A percentile compares a stretch with the other conserved stretches of the same genome.
Conservation (phyloP, 2,113 vertebrate species). For the Cyanistes caeruleus region DNA sequence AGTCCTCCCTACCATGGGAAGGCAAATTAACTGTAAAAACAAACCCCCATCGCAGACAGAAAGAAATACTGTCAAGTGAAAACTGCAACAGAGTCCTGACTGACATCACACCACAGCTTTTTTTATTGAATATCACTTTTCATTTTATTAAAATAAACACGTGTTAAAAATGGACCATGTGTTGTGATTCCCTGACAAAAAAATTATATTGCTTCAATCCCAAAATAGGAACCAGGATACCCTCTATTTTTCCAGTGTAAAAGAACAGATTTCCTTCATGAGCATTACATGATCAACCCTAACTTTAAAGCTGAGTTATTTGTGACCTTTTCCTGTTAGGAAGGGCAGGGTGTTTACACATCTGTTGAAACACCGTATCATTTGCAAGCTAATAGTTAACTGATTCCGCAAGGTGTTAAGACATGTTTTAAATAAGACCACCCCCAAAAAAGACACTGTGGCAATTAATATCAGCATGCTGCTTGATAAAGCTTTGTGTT, state of each 20-base stretch:
- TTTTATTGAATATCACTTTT: neutral
- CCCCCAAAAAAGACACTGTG: neutral
- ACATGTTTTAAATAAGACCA: neutral
- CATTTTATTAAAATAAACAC: conserved; percentile 34
- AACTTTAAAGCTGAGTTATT: conserved; percentile 22
- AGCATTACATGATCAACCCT: neutral
- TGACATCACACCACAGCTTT: neutral
- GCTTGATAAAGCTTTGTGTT: neutral
- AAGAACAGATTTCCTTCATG: neutral
- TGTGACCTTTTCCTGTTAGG: conserved; percentile 26
- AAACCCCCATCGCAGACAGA: neutral
- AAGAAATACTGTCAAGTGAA: neutral
- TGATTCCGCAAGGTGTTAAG: conserved; percentile 1
- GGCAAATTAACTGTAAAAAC: conserved; percentile 46
- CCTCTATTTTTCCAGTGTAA: neutral
- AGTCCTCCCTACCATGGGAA: neutral
- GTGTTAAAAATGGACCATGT: neutral
- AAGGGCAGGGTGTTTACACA: neutral
- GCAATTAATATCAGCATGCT: neutral
- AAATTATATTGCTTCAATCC: neutral
- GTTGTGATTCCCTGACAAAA: neutral
- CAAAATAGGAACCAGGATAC: conserved; percentile 20
- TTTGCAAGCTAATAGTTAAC: neutral
- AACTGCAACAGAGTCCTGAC: neutral
- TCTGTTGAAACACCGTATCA: neutral